Conservation (phyloP, 2,888 invertebrate species). For the Zhuqinia jingwanae region DNA sequence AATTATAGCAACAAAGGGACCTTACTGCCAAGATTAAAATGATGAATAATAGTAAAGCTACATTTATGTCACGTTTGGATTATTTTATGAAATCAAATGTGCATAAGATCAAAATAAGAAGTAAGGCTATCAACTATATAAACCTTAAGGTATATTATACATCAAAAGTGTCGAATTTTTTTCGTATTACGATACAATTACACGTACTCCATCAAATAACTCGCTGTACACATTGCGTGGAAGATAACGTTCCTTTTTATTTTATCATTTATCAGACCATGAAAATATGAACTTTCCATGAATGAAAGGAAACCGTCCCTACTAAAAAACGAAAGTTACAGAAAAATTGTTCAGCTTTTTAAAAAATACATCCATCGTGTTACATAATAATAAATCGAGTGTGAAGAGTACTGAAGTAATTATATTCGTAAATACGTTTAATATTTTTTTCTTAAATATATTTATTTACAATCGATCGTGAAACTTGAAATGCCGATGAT, state of each 20-base stretch:
- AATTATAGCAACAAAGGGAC: not conserved
- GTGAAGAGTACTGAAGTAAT: conserved; percentile 40
- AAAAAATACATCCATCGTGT: conserved; percentile 44
- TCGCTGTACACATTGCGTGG: conserved; percentile 33
- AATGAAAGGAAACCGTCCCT: conserved; percentile 45
- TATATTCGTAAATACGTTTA: conserved; percentile 45
- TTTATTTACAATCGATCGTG: conserved; percentile 41
- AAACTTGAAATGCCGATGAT: conserved; percentile 16
- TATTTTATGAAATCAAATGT: conserved; percentile 25
- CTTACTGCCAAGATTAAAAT: not conserved
- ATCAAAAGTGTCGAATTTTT: not conserved
- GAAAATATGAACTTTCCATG: conserved; percentile 63
- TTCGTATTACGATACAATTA: too few species aligned
- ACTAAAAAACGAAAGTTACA: conserved; percentile 46
- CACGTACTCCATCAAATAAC: conserved; percentile 33
- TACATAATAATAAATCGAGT: conserved; percentile 39
- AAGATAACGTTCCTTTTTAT: conserved; percentile 39
- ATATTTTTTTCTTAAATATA: conserved; percentile 32
- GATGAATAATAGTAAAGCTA: conserved; percentile 62
- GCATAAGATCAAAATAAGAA: conserved; percentile 38
- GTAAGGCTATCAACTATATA: not conserved
- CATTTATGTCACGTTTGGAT: conserved; percentile 59
- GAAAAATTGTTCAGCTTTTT: conserved; percentile 49
- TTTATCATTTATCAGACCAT: conserved; percentile 59
- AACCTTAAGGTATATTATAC: not conserved